Evolutionary conservation across 2,888 invertebrate genomes (phyloP).

Genomic region (Caenorhabditis japonica): DNA sequence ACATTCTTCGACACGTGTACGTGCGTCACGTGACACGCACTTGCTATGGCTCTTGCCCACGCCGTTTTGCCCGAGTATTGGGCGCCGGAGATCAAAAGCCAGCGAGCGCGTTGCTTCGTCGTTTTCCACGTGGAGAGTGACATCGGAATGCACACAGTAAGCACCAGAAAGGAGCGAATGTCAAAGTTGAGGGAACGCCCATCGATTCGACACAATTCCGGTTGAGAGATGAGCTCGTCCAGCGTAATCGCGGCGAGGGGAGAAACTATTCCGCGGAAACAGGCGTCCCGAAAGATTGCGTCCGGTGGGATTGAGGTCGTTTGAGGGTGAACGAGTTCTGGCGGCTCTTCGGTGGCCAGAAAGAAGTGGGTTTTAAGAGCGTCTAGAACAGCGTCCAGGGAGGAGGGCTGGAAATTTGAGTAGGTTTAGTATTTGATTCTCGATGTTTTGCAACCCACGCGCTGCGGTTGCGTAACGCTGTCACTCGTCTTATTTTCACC

Average conservation of each 20-base stretch:
- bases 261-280: conserved; percentile 47
- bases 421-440: too few species aligned
- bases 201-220: conserved; percentile 29
- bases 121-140: conserved; percentile 36
- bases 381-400: conserved; percentile 20
- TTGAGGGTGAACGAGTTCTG: not conserved
- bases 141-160: conserved; percentile 44
- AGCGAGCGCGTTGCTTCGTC: conserved; percentile 1
- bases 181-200: conserved; percentile 33
- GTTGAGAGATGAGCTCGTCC: conserved; percentile 38
- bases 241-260: conserved; percentile 20
- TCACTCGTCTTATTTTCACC: too few species aligned
- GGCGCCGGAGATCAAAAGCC: conserved; percentile 58
- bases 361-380: conserved; percentile 35
- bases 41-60: conserved; percentile 60
- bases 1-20: conserved; percentile 46
- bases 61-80: conserved; percentile 56
- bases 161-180: conserved; percentile 29
- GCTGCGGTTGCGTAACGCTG: too few species aligned
- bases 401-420: conserved; percentile 7
- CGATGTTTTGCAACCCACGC: too few species aligned
- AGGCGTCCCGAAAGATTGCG: conserved; percentile 38
- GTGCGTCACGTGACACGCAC: conserved; percentile 51
- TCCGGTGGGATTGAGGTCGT: conserved; percentile 5
- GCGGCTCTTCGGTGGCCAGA: conserved; percentile 5